phyloP scores from a whole-genome alignment of 2,888 invertebrate species.

The Physocephala rufipes region DNA sequence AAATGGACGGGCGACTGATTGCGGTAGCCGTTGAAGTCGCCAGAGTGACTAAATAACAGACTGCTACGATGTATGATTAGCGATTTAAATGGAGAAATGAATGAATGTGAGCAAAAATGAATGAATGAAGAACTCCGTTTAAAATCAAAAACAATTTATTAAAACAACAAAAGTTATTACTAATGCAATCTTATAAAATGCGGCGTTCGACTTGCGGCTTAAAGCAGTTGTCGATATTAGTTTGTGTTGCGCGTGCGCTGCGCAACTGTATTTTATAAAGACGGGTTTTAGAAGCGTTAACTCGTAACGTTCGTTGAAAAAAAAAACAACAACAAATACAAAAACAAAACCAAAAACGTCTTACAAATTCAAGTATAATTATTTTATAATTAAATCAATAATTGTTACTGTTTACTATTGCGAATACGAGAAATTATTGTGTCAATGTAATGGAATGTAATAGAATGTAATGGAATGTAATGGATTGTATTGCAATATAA shows the following conservation, averaged over 20 bases:
- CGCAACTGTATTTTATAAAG: neutral
- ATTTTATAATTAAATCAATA: too few species aligned
- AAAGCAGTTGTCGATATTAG: neutral
- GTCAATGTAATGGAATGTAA: too few species aligned
- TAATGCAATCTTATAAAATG: conserved; percentile 21
- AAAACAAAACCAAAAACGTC: too few species aligned
- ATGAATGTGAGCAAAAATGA: neutral
- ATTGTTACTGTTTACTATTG: too few species aligned
- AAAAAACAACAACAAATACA: too few species aligned
- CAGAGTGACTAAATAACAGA: neutral
- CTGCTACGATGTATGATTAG: neutral
- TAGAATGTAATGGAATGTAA: too few species aligned
- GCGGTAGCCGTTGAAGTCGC: neutral
- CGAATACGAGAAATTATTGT: too few species aligned
- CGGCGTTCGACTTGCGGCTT: conserved; percentile 8
- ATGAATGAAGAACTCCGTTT: neutral
- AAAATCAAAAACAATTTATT: neutral
- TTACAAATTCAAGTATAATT: too few species aligned
- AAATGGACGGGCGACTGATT: neutral
- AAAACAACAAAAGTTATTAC: neutral
- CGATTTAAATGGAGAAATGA: neutral
- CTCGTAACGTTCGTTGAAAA: neutral
- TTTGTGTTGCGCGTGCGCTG: conserved; percentile 3
- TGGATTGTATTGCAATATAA: too few species aligned
- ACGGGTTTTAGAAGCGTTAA: neutral